Evolutionary conservation across 2,113 vertebrate genomes (phyloP).

Genomic region (Regulus satrapa): DNA sequence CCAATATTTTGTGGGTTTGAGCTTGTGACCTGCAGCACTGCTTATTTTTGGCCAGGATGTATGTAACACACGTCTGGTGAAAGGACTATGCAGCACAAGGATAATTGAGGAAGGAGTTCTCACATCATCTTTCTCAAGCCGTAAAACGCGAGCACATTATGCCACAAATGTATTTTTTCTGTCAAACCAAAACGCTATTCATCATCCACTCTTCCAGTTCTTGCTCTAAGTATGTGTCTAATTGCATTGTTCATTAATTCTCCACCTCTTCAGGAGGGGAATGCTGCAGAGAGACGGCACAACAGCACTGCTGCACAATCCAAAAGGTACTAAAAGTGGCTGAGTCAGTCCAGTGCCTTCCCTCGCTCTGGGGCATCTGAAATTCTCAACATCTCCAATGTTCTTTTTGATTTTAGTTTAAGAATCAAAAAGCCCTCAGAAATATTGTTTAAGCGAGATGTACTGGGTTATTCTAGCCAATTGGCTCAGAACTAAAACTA

Average conservation of each 20-base stretch:
- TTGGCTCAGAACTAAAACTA: not conserved
- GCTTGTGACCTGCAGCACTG: not conserved
- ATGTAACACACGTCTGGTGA: accelerated
- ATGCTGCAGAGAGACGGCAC: not conserved
- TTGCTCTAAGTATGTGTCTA: not conserved
- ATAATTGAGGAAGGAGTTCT: not conserved
- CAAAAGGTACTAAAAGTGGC: not conserved
- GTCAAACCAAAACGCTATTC: not conserved
- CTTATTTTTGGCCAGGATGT: not conserved
- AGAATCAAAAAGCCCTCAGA: not conserved
- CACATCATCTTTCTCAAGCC: not conserved
- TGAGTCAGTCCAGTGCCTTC: not conserved
- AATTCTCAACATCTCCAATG: not conserved
- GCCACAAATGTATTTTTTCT: not conserved
- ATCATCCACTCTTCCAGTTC: not conserved
- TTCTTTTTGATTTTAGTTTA: not conserved
- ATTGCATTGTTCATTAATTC: not conserved
- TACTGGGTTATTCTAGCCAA: not conserved
- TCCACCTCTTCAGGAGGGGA: not conserved
- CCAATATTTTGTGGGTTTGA: not conserved
- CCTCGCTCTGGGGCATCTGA: not conserved
- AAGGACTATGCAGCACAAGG: not conserved
- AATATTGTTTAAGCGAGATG: not conserved
- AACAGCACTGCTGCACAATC: not conserved
- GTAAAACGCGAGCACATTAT: not conserved